phyloP scores from a whole-genome alignment of 2,797 vertebrate species.

The Gymnothorax reevesii region DNA sequence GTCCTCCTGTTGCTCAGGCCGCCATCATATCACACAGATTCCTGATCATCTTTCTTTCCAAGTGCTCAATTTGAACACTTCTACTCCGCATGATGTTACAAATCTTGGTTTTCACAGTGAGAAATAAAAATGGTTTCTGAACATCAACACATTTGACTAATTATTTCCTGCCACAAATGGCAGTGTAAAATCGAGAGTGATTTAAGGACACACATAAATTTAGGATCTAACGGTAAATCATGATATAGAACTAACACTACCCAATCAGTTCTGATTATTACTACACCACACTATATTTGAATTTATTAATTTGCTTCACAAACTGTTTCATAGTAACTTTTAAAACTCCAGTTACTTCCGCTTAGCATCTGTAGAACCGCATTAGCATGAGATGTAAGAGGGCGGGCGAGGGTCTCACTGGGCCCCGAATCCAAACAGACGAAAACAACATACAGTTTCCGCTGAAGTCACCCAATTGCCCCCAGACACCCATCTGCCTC shows the following conservation, averaged over 20 bases:
- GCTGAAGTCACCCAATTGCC: too few species aligned
- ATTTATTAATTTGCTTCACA: not conserved
- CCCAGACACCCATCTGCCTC: too few species aligned
- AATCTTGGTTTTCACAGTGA: not conserved
- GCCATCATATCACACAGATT: not conserved
- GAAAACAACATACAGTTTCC: too few species aligned
- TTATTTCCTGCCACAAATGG: not conserved
- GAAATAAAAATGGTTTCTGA: not conserved
- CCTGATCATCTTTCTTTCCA: not conserved
- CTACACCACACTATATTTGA: not conserved
- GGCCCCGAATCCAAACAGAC: not conserved
- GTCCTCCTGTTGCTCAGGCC: too few species aligned
- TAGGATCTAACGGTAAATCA: not conserved
- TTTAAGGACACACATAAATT: too few species aligned
- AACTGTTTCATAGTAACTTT: not conserved
- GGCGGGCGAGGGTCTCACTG: not conserved
- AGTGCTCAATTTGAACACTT: not conserved
- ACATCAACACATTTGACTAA: not conserved
- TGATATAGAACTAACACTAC: not conserved
- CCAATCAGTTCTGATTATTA: not conserved
- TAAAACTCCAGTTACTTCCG: not conserved
- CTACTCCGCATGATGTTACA: not conserved
- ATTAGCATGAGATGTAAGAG: not conserved
- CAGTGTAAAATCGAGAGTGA: not conserved
- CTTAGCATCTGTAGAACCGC: not conserved